Evolutionary conservation across 2,888 invertebrate genomes (phyloP).

Genomic region (Acronicta psi): DNA sequence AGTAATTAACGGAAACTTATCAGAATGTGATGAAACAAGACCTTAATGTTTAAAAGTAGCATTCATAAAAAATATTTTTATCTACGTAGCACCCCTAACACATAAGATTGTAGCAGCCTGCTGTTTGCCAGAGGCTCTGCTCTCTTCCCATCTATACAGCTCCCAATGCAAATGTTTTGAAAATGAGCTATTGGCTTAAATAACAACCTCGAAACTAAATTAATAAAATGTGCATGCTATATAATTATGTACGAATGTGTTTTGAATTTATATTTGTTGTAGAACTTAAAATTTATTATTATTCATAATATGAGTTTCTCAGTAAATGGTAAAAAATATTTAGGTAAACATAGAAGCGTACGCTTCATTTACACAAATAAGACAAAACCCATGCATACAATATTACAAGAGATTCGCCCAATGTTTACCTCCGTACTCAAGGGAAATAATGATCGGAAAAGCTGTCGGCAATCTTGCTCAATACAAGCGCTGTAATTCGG

Average conservation of each 20-base stretch:
- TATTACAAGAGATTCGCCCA: conserved; percentile 53
- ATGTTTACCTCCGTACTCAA: conserved; percentile 56
- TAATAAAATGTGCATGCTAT: conserved; percentile 3
- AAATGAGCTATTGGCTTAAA: conserved; percentile 33
- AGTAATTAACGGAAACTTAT: too few species aligned
- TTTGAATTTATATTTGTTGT: neutral
- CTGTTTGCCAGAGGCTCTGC: conserved; percentile 61
- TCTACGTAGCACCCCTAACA: conserved; percentile 54
- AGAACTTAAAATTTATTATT: neutral
- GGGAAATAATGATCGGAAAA: conserved; percentile 63
- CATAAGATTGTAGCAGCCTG: conserved; percentile 46
- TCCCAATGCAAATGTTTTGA: conserved; percentile 68
- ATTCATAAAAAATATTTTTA: conserved; percentile 1
- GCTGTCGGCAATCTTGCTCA: conserved; percentile 47
- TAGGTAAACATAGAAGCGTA: too few species aligned
- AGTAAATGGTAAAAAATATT: too few species aligned
- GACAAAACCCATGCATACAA: conserved; percentile 56
- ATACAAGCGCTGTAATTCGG: conserved; percentile 35
- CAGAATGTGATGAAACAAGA: too few species aligned
- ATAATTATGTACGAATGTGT: neutral
- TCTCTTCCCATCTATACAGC: conserved; percentile 52
- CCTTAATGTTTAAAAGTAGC: neutral
- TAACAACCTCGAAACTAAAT: conserved; percentile 27
- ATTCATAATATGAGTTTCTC: neutral
- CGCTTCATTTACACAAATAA: conserved; percentile 14